Evolutionary conservation across 2,888 invertebrate genomes (phyloP), one percentile per base, ranked within the genome.

Genomic region (Choristoneura rosaceana): DNA sequence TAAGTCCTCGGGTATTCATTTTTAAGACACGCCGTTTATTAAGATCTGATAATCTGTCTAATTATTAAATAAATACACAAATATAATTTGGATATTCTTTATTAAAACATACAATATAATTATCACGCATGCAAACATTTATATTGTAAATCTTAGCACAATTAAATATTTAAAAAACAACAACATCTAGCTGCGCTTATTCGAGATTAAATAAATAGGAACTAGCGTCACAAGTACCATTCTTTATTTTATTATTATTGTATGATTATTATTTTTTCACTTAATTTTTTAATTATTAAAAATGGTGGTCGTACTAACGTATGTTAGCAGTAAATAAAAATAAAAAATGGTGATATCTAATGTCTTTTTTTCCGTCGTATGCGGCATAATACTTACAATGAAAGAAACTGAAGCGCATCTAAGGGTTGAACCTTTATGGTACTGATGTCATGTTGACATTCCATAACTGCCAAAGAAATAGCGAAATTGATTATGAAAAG

Each of bases 31-130:
- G 41, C 41, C 2, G 2, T 41, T 8, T 8, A 41, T 9, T 41
- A 9, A 41, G 43, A 12, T 38, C 38, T 38, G 38, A 38, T 34
- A 34, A 34, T 5, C 7, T 4, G 7, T 38, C 7, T 38, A 38
- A 38, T 4, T 4, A 17, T 25, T 0, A 55, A 17, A 17, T 14
- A 17, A 43, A 61, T 0, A 12, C 15, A n/a, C 33, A 17, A 55
- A 43, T 14, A 33, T n/a, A 58, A 41, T 45, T 63, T 8, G 50
- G 41, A 73, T 34, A 68, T 63, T 73, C 38, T 73, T 73, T 73
- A 73, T 73, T 73, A 71, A 71, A 71, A 71, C 68, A 68, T 68
- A 63, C 63, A 68, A 50, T 68, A 68, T 62, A 38, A 15, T 71
- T 60, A 65, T 55, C 61, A 63, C 68, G 50, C 71, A 63, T 73